phyloP scores from a whole-genome alignment of 2,113 vertebrate genomes.

The Aepyceros melampus region DNA sequence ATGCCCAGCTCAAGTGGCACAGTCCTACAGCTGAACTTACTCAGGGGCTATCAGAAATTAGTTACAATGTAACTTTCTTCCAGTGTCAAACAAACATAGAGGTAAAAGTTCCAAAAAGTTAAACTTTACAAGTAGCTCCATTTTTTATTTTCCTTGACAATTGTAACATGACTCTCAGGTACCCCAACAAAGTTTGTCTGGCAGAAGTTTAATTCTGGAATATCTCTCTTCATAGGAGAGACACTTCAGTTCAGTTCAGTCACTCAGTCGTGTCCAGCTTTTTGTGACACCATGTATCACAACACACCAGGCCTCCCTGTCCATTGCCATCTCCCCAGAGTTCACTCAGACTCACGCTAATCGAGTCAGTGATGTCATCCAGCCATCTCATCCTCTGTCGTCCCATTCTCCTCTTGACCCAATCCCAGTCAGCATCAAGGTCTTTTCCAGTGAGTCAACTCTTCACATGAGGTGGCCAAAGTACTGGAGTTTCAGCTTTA shows the following conservation, averaged over 20 bases:
- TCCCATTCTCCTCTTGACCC: accelerated
- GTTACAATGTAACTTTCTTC: not conserved
- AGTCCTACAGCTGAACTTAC: not conserved
- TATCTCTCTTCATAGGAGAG: not conserved
- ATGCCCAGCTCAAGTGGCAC: not conserved
- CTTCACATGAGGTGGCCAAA: no score
- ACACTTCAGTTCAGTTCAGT: no score
- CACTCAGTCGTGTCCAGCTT: no score
- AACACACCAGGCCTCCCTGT: no score
- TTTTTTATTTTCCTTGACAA: not conserved
- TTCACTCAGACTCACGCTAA: no score
- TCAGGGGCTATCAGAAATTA: not conserved
- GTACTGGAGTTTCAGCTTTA: no score
- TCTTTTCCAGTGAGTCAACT: no score
- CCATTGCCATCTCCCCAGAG: no score
- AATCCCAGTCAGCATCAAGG: no score
- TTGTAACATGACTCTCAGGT: not conserved
- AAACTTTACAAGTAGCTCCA: not conserved
- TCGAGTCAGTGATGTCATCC: no score
- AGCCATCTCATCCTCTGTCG: no score
- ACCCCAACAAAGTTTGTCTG: not conserved
- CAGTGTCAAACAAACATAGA: not conserved
- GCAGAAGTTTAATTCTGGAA: not conserved
- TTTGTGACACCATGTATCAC: accelerated
- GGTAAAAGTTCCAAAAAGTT: not conserved